A percentile compares a stretch with the other conserved stretches of the same genome.
phyloP scores from a whole-genome alignment of 2,113 vertebrate species.

The Catharus fuscescens region DNA sequence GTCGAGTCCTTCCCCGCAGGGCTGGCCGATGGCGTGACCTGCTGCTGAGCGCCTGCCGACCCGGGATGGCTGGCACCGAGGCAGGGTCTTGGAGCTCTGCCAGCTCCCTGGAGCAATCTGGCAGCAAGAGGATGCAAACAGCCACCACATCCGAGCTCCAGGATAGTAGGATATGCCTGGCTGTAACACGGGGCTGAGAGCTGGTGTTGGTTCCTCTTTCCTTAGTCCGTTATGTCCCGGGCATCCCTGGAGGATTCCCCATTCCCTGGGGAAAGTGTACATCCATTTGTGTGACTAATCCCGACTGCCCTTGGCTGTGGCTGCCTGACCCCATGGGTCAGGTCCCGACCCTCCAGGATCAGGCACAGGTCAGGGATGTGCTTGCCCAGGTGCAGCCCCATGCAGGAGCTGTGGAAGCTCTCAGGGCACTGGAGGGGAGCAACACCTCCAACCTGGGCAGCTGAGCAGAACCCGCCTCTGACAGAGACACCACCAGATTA shows the following conservation, averaged over 20 bases:
- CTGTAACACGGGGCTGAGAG: neutral
- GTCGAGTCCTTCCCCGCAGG: neutral
- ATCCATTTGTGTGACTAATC: accelerated
- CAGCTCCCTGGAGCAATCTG: neutral
- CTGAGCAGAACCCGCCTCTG: neutral
- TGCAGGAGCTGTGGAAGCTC: neutral
- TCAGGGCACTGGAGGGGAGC: accelerated
- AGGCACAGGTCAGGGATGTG: neutral
- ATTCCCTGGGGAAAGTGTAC: neutral
- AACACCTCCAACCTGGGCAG: neutral
- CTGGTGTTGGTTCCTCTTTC: neutral
- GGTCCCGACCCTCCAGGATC: neutral
- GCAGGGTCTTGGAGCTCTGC: neutral
- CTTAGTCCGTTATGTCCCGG: accelerated
- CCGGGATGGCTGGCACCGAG: neutral
- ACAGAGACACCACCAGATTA: slow-evolving; percentile 28
- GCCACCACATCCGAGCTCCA: neutral
- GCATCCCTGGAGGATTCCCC: neutral
- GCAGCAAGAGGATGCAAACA: neutral
- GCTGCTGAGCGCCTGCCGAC: neutral
- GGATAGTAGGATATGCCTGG: neutral
- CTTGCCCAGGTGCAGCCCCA: accelerated
- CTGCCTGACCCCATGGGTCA: neutral
- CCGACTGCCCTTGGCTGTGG: neutral
- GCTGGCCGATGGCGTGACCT: neutral